Evolutionary conservation across 2,888 invertebrate genomes (phyloP).

Genomic region (Diarsia mendica): DNA sequence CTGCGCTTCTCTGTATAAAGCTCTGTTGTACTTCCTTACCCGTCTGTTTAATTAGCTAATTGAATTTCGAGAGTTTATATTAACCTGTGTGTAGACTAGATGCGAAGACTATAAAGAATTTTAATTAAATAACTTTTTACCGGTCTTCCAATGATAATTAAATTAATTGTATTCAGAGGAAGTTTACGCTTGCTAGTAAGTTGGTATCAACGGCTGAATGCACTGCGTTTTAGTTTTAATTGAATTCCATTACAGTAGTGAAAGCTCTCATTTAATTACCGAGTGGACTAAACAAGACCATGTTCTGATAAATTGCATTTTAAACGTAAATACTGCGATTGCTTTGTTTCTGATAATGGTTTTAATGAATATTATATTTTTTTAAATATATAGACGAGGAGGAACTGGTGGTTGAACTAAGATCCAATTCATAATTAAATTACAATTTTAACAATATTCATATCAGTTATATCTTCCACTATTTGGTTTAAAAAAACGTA

Average conservation of each 20-base stretch:
- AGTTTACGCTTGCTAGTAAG: constrained; percentile 78
- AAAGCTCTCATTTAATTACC: constrained; percentile 85
- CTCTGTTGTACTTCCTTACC: constrained; percentile 61
- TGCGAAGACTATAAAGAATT: constrained; percentile 41
- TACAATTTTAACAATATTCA: background rate
- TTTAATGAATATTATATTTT: constrained; percentile 26
- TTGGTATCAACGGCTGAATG: constrained; percentile 78
- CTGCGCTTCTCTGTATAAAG: constrained; percentile 56
- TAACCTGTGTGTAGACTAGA: constrained; percentile 35
- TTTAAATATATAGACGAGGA: background rate
- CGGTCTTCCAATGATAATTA: constrained; percentile 53
- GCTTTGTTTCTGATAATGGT: constrained; percentile 35
- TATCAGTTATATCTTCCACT: background rate
- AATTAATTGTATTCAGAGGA: constrained; percentile 76
- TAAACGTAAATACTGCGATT: constrained; percentile 56
- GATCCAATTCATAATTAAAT: background rate
- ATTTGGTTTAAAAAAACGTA: background rate
- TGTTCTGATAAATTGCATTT: constrained; percentile 69
- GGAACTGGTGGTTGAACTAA: background rate
- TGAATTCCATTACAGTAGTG: constrained; percentile 86
- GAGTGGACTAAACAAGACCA: constrained; percentile 73
- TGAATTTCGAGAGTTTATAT: constrained; percentile 55
- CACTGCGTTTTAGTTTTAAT: constrained; percentile 84
- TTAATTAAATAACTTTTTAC: constrained; percentile 58
- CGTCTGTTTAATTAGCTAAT: constrained; percentile 63